Percentiles rank a stretch among this genome's conserved stretches.
Evolutionary conservation across 1,140 invertebrate species (phyloP).

Genomic region (Trachymyrmex cornetzi): DNA sequence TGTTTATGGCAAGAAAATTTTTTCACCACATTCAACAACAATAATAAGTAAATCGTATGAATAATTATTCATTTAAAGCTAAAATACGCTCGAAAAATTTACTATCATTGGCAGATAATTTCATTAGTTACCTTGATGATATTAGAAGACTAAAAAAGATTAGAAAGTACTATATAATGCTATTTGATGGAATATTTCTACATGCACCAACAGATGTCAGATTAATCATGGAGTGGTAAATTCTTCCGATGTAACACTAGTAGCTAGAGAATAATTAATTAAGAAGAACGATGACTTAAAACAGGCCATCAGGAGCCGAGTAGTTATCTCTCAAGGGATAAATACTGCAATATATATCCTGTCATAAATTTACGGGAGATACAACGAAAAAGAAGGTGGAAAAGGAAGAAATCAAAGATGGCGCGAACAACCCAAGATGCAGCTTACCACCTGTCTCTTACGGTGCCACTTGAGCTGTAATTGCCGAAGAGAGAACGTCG

Average conservation of each 20-base stretch:
- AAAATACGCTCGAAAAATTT: not conserved
- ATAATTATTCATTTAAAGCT: not conserved
- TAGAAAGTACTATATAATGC: conserved; percentile 13
- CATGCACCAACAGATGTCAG: conserved; percentile 40
- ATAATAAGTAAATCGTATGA: not conserved
- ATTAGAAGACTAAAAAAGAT: conserved; percentile 8
- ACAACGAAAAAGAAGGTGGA: conserved; percentile 33
- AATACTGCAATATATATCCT: conserved; percentile 53
- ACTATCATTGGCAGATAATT: not conserved
- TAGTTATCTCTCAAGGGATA: conserved; percentile 49
- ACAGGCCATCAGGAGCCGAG: conserved; percentile 46
- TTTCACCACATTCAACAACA: not conserved
- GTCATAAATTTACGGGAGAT: conserved; percentile 66
- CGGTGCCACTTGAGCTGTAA: conserved; percentile 78
- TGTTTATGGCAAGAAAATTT: not conserved
- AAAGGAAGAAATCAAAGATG: conserved; percentile 61
- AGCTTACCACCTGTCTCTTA: conserved; percentile 79
- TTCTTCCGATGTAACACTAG: conserved; percentile 42
- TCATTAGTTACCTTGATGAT: not conserved
- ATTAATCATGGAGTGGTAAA: conserved; percentile 52
- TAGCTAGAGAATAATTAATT: conserved; percentile 60
- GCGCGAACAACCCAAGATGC: conserved; percentile 62
- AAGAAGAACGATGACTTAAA: conserved; percentile 55
- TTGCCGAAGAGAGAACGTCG: conserved; percentile 78
- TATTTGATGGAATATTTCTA: not conserved